Base-by-base conservation (phyloP, 1,140 invertebrate species). In the Heterodera schachtii region DNA sequence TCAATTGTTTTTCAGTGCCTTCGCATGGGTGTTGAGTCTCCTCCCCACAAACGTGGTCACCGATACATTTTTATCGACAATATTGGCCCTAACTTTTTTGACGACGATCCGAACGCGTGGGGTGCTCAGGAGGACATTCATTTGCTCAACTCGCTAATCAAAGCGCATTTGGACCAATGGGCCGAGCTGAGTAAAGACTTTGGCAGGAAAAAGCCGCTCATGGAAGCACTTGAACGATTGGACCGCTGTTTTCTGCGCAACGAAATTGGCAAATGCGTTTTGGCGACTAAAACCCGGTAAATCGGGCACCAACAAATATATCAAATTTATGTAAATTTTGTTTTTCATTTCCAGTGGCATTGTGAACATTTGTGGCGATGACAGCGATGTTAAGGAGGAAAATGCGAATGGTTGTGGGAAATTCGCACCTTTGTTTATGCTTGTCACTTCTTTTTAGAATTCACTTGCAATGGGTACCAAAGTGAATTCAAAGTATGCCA, bases 101-200 rank as follows among this genome's bases (percentile, higher is more conserved):
- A 81, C 8, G 31, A 79, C 46, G 66, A 67, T 41, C 31, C 69
- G 52, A 67, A 43, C 21, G 43, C 70, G 7, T 82, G 81, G 81
- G 81, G 81, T n/a, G 70, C 69, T n/a, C 75, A 82, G 44, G 81
- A 82, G 73, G 81, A 82, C 47, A 49, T 81, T 52, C 21, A 73
- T 9, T 52, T 82, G 21, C 79, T 82, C 3, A 73, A 60, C 66
- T 74, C 81, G 46, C 73, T 82, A 43, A 71, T 82, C 13, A 31
- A 44, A n/a, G 43, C 77, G 44, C 80, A 81, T 66, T 67, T 82
- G 74, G 66, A 82, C 47, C 76, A 82, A 73, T 82, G 81, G 81
- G 52, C 80, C 31, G 80, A 81, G 13, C 49, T 81, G 19, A 78
- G 73, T 43, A 80, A 81, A 81, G 80, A 81, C 3, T 81, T 57